Percentiles rank a stretch among this genome's conserved stretches.
phyloP scores from a whole-genome alignment of 2,888 invertebrate genomes.

The Drosophila picticornis region DNA sequence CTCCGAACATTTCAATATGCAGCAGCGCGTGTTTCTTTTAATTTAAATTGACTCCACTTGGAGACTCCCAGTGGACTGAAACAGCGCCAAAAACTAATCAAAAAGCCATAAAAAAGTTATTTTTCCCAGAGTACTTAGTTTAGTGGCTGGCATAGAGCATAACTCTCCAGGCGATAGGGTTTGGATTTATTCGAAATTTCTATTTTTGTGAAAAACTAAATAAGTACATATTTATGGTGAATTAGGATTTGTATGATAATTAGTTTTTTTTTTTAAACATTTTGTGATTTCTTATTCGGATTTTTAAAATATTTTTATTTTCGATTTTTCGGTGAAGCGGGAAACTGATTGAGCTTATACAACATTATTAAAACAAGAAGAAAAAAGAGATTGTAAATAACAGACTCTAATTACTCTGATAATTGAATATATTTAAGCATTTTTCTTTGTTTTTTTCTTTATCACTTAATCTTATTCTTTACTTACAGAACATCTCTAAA shows the following conservation, averaged over 20 bases:
- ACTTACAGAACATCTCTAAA: background rate
- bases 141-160: slow-evolving; percentile 26
- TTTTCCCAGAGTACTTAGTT: slow-evolving; percentile 26
- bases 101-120: slow-evolving; percentile 53
- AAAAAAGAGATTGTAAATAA: too few relatives aligned
- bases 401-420: too few relatives aligned
- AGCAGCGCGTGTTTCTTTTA: slow-evolving; percentile 66
- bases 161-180: slow-evolving; percentile 17
- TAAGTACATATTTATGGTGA: background rate
- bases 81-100: slow-evolving; percentile 78
- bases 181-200: slow-evolving; percentile 15
- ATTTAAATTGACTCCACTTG: slow-evolving; percentile 71
- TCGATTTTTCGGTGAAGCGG: background rate
- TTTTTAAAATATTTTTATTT: background rate
- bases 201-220: background rate
- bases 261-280: background rate
- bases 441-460: background rate
- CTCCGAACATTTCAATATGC: slow-evolving; percentile 67
- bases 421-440: too few relatives aligned
- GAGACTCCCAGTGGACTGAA: slow-evolving; percentile 64
- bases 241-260: background rate
- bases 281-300: background rate
- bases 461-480: background rate
- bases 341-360: background rate
- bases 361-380: too few relatives aligned